Conservation (phyloP, 2,888 invertebrate genomes). For the Eristalis intricaria region DNA sequence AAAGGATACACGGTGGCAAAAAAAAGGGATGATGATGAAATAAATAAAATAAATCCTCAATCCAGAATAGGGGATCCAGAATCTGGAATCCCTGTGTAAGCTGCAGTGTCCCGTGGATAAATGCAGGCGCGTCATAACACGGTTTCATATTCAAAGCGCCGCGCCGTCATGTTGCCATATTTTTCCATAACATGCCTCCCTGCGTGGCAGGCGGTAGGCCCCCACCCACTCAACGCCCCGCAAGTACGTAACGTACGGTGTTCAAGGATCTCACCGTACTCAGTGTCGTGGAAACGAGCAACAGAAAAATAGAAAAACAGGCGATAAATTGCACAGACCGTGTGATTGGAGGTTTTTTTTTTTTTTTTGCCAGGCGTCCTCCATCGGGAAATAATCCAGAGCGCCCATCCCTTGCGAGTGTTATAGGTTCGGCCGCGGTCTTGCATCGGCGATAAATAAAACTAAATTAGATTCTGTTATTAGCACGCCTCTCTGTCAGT, state of each 20-base stretch:
- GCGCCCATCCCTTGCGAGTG: conserved; percentile 4
- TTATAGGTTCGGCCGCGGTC: background rate
- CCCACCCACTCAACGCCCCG: background rate
- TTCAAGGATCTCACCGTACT: background rate
- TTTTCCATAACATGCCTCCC: conserved; percentile 39
- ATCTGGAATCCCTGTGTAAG: conserved; percentile 33
- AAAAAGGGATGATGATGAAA: background rate
- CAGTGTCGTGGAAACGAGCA: background rate
- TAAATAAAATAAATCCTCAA: conserved; percentile 43
- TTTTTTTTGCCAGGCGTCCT: background rate
- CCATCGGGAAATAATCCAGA: background rate
- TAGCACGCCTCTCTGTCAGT: conserved; percentile 23
- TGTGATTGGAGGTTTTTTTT: conserved; percentile 31
- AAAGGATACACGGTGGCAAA: conserved; percentile 8
- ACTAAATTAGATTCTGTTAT: conserved; percentile 54
- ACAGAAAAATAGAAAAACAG: background rate
- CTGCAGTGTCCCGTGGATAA: conserved; percentile 46
- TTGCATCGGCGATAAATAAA: conserved; percentile 35
- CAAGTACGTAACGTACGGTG: background rate
- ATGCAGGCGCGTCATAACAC: conserved; percentile 52
- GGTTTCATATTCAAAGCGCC: conserved; percentile 60
- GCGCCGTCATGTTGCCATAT: conserved; percentile 48
- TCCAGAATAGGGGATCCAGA: background rate
- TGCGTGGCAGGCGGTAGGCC: background rate
- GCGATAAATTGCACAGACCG: conserved; percentile 47